These are phyloP conservation scores for Cyprinodon variegatus DNA, from an alignment of 2,113 vertebrate genomes.

Conservation along the genomic window DNA sequence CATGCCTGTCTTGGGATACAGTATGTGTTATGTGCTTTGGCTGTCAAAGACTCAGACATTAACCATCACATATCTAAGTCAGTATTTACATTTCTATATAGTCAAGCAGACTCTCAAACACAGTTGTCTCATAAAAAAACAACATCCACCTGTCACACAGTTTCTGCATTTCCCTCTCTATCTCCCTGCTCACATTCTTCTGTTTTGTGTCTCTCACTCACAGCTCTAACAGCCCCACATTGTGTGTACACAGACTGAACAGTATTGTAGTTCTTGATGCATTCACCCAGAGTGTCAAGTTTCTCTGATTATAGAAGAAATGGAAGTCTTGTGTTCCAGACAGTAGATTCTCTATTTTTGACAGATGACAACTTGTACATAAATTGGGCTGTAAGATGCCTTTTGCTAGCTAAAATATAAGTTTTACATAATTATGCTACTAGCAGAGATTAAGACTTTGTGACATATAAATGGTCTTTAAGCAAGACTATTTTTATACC, in stretches of 20 bases:
- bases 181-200: conserved; percentile 20
- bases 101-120: conserved; percentile 2
- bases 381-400: conserved; percentile 30
- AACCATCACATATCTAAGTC: conserved; percentile 40
- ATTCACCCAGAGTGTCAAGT: conserved; percentile 40
- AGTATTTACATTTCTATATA: conserved; percentile 33
- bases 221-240: conserved; percentile 17
- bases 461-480: conserved; percentile 44
- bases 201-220: conserved; percentile 25
- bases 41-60: conserved; percentile 36
- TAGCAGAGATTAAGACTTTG: conserved; percentile 30
- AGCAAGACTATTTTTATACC: background rate
- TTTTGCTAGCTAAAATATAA: conserved; percentile 20
- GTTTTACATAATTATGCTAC: conserved; percentile 33
- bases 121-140: conserved; percentile 20
- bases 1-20: background rate
- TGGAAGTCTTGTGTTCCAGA: conserved; percentile 24
- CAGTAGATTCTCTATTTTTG: conserved; percentile 47
- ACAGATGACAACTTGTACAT: conserved; percentile 29
- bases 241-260: conserved; percentile 38
- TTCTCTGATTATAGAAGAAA: conserved; percentile 37
- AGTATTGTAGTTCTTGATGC: conserved; percentile 3
- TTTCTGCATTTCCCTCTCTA: conserved; percentile 18
- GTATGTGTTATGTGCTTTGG: conserved; percentile 31
- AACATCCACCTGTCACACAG: conserved; percentile 41